Evolutionary conservation across 1,140 invertebrate species (phyloP), one percentile per base, ranked within the genome.

Genomic region (Brachystomella parvula): DNA sequence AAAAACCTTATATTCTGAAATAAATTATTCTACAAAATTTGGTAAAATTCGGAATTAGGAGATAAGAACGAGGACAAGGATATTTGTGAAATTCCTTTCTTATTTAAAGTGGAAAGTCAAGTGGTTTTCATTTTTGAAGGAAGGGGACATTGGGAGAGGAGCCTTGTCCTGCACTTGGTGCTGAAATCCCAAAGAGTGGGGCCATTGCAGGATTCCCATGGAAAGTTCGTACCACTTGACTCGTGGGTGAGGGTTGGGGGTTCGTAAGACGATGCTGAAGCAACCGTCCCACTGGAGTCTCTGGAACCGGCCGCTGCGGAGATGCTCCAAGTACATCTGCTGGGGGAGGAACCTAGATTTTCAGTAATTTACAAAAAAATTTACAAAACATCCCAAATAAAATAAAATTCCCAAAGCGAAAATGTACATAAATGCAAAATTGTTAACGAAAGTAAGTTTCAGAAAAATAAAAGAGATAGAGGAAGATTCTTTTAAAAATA

Each of bases 191-290:
- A 57, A 73, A 73, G 56, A 71, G 64, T 60, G 70, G 60, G 33
- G 69, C 72, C 72, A 73, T 73, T 17, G 64, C 53, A 15, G 66
- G 53, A 39, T 71, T 73, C 58, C 72, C 72, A 53, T 73, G 72
- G 49, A 73, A 73, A 59, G 72, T 73, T 61, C 72, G 58, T 26
- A 71, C 67, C 29, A 69, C 67, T 32, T 63, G 69, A 65, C 66
- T 73, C 30, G 71, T 68, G 49, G 30, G 2, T 64, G 68, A 65
- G 66, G 67, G 58, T 26, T 64, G 65, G 9, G 65, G 65, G 21
- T 12, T 24, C 9, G 24, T 6, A 24, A 67, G 71, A 31, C 66
- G 60, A 58, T 67, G 68, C 47, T 69, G 72, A 3, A 73, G 72
- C 47, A 73, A 70, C 71, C 70, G 71, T 44, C 67, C 69, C 58